Conservation (phyloP, 2,113 vertebrate genomes). For the Etia nguti region DNA sequence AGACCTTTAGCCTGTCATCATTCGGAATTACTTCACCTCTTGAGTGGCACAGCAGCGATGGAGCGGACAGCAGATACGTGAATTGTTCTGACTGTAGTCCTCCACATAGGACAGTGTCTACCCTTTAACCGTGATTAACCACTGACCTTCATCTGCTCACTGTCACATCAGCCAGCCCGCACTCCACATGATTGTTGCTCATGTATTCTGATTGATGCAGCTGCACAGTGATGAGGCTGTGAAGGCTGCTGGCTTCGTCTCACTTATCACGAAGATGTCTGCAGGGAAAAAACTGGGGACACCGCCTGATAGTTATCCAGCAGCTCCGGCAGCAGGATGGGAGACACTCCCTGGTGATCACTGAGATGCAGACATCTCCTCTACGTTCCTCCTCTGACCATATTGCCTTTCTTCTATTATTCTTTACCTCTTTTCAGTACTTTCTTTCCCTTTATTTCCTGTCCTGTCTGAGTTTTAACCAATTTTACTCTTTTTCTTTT, state of each 20-base stretch:
- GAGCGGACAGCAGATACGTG: not conserved
- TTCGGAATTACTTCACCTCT: not conserved
- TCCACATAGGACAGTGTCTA: not conserved
- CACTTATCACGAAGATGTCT: not conserved
- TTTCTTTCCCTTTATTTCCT: not conserved
- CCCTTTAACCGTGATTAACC: conserved; percentile 25
- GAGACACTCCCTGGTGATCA: not conserved
- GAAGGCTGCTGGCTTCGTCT: not conserved
- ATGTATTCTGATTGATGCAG: not conserved
- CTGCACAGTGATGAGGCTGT: not conserved
- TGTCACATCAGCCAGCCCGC: not conserved
- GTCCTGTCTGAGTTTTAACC: not conserved
- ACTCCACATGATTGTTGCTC: not conserved
- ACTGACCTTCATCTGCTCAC: conserved; percentile 26
- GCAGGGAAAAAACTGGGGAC: not conserved
- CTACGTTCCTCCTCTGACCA: too few relatives aligned
- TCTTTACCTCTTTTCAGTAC: not conserved
- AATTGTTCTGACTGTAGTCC: not conserved
- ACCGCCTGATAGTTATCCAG: not conserved
- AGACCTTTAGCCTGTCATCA: not conserved
- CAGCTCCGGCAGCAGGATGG: not conserved
- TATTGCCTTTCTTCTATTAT: not conserved
- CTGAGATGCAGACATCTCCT: not conserved
- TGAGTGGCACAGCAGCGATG: not conserved
- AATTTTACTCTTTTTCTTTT: not conserved